phyloP scores from a whole-genome alignment of 92 coral and sea anemone genomes.

The Phenganax marumi region DNA sequence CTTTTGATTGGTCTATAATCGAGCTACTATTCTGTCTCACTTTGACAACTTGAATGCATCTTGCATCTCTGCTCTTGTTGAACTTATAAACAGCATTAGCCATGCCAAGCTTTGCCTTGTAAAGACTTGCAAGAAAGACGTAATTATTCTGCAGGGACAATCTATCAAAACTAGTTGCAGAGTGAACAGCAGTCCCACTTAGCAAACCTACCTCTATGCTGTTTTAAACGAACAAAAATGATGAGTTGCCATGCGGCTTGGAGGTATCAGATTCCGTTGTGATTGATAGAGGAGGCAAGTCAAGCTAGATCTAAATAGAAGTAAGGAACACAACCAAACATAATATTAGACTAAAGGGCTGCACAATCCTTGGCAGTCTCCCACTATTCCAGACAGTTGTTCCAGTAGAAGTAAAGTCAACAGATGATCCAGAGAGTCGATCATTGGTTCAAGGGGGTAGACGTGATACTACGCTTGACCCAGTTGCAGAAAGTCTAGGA shows the following conservation, averaged over 20 bases:
- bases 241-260: neutral
- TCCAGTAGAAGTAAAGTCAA: conserved; percentile 57
- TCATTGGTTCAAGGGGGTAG: neutral
- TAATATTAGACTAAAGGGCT: neutral
- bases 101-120: conserved; percentile 41
- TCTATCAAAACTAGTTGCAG: neutral
- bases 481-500: too few species aligned
- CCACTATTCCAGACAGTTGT: conserved; percentile 54
- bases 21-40: conserved; percentile 24
- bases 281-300: neutral
- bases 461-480: too few species aligned
- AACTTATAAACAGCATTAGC: conserved; percentile 14
- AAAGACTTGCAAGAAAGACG: neutral
- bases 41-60: conserved; percentile 11
- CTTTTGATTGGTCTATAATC: conserved; percentile 10
- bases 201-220: neutral
- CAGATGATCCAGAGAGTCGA: neutral
- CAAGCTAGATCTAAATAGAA: neutral
- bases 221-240: neutral
- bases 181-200: conserved; percentile 7
- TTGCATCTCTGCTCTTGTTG: conserved; percentile 43
- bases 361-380: neutral
- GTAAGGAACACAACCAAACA: neutral
- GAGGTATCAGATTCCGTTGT: neutral
- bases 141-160: neutral